phyloP scores from a whole-genome alignment of 2,888 invertebrate genomes.

The Dynastes grantii region DNA sequence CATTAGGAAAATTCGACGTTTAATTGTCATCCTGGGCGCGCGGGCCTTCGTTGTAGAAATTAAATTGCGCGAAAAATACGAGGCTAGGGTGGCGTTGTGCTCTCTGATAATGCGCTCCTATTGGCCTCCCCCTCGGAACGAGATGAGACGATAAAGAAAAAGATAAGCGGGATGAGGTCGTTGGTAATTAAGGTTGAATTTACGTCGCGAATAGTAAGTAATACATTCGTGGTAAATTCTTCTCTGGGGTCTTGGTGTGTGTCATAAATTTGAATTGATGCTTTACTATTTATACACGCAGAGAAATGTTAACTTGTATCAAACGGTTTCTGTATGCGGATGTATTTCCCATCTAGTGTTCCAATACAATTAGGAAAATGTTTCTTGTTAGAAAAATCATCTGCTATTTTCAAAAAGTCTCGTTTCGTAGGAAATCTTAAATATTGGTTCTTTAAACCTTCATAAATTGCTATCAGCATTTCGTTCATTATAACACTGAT shows the following conservation, averaged over 20 bases:
- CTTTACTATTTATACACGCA: not conserved
- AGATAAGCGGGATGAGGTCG: conserved; percentile 9
- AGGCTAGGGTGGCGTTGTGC: not conserved
- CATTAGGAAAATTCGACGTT: conserved; percentile 32
- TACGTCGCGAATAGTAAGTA: not conserved
- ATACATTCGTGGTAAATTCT: not conserved
- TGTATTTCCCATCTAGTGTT: too few relatives aligned
- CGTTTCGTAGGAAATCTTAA: too few relatives aligned
- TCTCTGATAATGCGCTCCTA: not conserved
- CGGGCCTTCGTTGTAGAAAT: conserved; percentile 9
- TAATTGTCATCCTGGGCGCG: conserved; percentile 14
- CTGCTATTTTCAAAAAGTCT: too few relatives aligned
- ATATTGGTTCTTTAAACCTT: too few relatives aligned
- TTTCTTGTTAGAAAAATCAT: too few relatives aligned
- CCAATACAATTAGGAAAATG: too few relatives aligned
- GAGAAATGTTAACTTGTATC: too few relatives aligned
- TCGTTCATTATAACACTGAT: too few relatives aligned
- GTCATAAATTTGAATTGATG: not conserved
- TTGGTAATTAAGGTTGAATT: conserved; percentile 9
- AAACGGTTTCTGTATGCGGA: too few relatives aligned
- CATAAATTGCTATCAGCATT: too few relatives aligned
- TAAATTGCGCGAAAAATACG: conserved; percentile 33
- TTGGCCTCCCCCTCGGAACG: not conserved
- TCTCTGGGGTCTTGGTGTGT: too few relatives aligned
- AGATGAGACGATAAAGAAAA: not conserved